These are phyloP conservation scores for Diplazon laetatorius DNA, from an alignment of 2,888 invertebrate genomes.

Conservation along the genomic window DNA sequence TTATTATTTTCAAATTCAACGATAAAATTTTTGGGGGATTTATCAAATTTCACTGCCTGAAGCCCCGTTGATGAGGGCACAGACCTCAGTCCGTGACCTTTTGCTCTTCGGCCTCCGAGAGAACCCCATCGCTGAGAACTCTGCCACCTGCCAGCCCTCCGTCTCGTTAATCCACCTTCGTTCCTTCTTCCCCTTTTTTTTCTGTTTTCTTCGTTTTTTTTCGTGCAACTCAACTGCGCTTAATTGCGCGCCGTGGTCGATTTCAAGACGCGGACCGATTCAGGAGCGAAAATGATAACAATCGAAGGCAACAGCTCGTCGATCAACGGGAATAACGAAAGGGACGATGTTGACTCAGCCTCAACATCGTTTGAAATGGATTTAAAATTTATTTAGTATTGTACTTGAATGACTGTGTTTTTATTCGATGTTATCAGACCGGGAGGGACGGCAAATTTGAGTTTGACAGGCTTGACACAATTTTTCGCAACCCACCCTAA, in stretches of 20 bases:
- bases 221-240: slow-evolving; percentile 42
- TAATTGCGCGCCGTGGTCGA: slow-evolving; percentile 55
- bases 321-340: not conserved
- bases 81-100: slow-evolving; percentile 19
- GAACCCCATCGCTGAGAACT: slow-evolving; percentile 36
- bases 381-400: slow-evolving; percentile 15
- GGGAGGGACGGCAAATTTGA: not conserved
- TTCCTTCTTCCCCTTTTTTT: slow-evolving; percentile 25
- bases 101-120: slow-evolving; percentile 26
- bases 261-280: slow-evolving; percentile 37
- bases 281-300: not conserved
- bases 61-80: slow-evolving; percentile 7
- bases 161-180: not conserved
- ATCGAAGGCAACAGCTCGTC: not conserved
- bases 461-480: slow-evolving; percentile 4
- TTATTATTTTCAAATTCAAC: not conserved
- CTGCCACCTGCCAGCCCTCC: slow-evolving; percentile 49
- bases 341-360: not conserved
- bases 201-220: too few relatives aligned
- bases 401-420: slow-evolving; percentile 6
- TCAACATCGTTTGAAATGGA: not conserved
- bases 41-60: not conserved
- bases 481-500: slow-evolving; percentile 13
- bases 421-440: not conserved
- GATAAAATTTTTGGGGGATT: not conserved